Percentiles rank a stretch among this genome's conserved stretches.
Conservation (phyloP, 2,113 vertebrate genomes). For the Amphilophus citrinellus region DNA sequence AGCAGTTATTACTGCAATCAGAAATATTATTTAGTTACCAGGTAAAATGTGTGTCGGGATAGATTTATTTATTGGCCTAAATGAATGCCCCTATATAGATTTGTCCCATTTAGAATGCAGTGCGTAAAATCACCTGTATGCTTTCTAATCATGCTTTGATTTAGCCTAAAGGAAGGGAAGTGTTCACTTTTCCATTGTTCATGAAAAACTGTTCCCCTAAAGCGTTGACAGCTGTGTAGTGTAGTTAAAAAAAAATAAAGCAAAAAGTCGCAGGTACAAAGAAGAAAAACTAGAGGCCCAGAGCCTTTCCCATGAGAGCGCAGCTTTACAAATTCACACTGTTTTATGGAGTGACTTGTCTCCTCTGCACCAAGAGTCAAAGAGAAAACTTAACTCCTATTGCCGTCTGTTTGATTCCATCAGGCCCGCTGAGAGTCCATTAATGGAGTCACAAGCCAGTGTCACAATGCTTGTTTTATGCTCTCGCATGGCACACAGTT, state of each 20-base stretch:
- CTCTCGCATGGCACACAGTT: constrained; percentile 24
- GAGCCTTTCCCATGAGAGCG: constrained; percentile 48
- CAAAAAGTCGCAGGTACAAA: constrained; percentile 57
- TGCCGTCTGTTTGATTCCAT: constrained; percentile 49
- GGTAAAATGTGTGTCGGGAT: constrained; percentile 19
- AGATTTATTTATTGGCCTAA: constrained; percentile 18
- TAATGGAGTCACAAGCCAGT: constrained; percentile 67
- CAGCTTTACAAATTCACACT: constrained; percentile 67
- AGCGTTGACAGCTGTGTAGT: constrained; percentile 41
- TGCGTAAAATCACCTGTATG: constrained; percentile 8
- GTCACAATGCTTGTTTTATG: constrained; percentile 56
- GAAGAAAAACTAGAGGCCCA: constrained; percentile 58
- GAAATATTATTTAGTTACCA: constrained; percentile 7
- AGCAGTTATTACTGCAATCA: constrained; percentile 36
- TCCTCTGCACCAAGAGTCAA: constrained; percentile 51
- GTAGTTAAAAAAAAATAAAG: constrained; percentile 60
- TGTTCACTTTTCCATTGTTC: constrained; percentile 38
- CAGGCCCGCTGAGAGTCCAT: constrained; percentile 51
- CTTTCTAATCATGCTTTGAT: constrained; percentile 27
- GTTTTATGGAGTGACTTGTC: constrained; percentile 64
- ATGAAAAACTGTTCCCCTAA: constrained; percentile 29
- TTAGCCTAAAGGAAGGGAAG: constrained; percentile 18
- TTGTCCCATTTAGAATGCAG: constrained; percentile 8
- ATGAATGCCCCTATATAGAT: neutral
- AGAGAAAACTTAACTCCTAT: constrained; percentile 51